phyloP scores from a whole-genome alignment of 64 coral and sea anemone genomes.

The Actinia equina region DNA sequence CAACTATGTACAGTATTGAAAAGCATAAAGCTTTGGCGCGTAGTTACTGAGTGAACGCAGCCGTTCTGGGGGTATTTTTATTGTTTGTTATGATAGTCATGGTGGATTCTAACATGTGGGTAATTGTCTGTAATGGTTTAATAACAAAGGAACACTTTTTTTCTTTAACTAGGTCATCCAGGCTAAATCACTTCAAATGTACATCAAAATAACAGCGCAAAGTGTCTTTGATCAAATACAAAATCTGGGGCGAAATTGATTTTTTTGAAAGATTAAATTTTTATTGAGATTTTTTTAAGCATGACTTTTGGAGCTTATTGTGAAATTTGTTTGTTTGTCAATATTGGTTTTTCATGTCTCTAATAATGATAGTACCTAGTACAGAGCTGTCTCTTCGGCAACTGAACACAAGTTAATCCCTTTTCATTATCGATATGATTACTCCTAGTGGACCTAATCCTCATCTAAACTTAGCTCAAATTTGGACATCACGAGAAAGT shows the following conservation, averaged over 20 bases:
- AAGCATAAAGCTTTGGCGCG: neutral
- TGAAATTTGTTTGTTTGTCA: neutral
- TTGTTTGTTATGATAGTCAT: slow-evolving; percentile 20
- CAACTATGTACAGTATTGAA: neutral
- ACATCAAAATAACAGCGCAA: neutral
- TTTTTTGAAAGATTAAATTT: neutral
- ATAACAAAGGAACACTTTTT: neutral
- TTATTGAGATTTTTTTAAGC: neutral
- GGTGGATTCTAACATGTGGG: neutral
- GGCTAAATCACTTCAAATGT: neutral
- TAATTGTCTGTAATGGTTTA: neutral
- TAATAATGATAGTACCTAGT: too few relatives aligned
- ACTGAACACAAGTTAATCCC: neutral
- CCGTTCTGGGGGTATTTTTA: slow-evolving; percentile 41
- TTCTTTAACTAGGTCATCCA: neutral
- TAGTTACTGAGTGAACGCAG: slow-evolving; percentile 33
- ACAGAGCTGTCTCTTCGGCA: neutral
- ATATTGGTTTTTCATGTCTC: neutral
- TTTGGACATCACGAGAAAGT: neutral
- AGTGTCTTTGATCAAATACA: neutral
- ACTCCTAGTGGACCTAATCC: neutral
- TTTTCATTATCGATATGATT: neutral
- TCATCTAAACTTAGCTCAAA: neutral
- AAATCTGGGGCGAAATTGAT: neutral
- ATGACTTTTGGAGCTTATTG: neutral